Evolutionary conservation across 2,113 vertebrate genomes (phyloP), one percentile per base, ranked within the genome.

Genomic region (Peromyscus californicus): DNA sequence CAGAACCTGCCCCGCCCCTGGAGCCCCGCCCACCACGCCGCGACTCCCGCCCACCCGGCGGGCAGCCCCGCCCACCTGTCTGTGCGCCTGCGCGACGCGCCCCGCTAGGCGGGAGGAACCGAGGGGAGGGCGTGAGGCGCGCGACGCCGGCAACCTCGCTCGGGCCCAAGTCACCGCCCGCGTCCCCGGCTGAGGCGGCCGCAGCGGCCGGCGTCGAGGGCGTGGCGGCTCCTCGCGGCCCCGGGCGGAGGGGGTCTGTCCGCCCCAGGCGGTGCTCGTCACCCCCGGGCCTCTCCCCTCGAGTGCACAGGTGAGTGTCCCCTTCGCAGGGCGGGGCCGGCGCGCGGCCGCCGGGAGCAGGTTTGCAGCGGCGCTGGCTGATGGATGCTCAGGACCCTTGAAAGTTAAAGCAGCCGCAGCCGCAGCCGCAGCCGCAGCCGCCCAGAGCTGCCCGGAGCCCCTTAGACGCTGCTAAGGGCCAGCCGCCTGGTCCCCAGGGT

Each of bases 51-150:
- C 57, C 76, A 31, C 36, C 19, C 59, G 26, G 33, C 67, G 51
- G 13, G 1, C 24, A 2, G 33, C n/a, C 59, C 54, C 61, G 63
- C 33, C 54, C 80, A 67, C 76, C 21, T 17, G 16, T n/a, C 91
- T 70, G 85, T 57, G 94, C 95, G 97, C 96, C 91, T 95, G 97
- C 97, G 96, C 96, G 48, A 69, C 82, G 79, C 93, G 57, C 83
- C 51, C 74, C 51, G 10, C 8, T 11, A 74, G n/a, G 80, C 54
- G 36, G 36, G 70, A 19, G 80, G 48, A 10, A 22, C 87, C 29
- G 15, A 69, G 3, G 42, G 31, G 39, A 19, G 67, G 59, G 83
- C 24, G 70, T n/a, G 31, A 36, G 69, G 93, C 85, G 63, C 78
- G 80, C 91, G 63, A 57, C 83, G 86, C 83, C 22, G 26, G 84